Percentiles rank a stretch among this genome's conserved stretches.
Conservation (phyloP, 2,888 invertebrate species). For the Campoplex nolae region DNA sequence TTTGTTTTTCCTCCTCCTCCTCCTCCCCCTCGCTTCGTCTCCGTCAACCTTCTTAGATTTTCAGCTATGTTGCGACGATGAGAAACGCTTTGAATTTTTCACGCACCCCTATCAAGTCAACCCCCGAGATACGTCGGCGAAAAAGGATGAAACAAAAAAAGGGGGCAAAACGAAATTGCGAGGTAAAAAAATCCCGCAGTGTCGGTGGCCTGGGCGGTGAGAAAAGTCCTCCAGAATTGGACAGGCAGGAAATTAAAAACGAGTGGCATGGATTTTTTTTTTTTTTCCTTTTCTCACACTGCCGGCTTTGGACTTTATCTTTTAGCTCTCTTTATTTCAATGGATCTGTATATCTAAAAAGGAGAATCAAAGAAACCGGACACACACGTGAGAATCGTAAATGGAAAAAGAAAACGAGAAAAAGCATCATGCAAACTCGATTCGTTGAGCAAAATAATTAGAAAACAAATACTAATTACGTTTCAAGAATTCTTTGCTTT, state of each 20-base stretch:
- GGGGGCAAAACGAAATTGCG: neutral
- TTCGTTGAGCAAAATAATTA: neutral
- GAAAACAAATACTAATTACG: neutral
- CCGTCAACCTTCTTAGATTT: constrained; percentile 7
- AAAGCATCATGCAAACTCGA: neutral
- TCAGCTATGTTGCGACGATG: constrained; percentile 34
- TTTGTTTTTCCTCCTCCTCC: neutral
- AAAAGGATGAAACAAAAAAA: constrained; percentile 4
- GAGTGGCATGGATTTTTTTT: constrained; percentile 16
- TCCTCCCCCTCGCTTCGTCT: neutral
- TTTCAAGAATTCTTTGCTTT: neutral
- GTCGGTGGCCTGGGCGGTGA: neutral
- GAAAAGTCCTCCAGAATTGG: constrained; percentile 40
- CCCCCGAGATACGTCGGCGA: constrained; percentile 22
- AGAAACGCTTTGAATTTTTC: constrained; percentile 60
- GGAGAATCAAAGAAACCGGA: neutral
- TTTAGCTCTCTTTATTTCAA: neutral
- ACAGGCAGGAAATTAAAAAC: constrained; percentile 64
- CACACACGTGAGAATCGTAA: neutral
- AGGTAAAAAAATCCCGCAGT: neutral
- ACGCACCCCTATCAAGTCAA: constrained; percentile 20
- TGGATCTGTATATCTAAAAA: neutral
- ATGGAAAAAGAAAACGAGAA: neutral
- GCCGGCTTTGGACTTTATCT: neutral
- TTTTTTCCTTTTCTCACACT: neutral